Base-by-base conservation (phyloP, 1,140 invertebrate genomes). In the Sesamia nonagrioides region DNA sequence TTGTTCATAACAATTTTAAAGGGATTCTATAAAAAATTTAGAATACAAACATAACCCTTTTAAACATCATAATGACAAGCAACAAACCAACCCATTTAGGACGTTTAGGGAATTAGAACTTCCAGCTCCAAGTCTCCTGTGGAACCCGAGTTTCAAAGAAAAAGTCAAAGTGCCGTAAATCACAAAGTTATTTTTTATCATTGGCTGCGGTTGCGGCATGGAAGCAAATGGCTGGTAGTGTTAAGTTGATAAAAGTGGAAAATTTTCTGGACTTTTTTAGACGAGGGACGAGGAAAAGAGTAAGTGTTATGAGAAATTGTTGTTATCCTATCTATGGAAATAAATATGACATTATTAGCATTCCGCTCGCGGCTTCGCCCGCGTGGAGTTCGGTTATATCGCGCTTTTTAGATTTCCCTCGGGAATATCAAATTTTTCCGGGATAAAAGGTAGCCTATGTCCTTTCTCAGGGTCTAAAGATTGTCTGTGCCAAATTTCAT, bases 141-240 rank as follows among this genome's bases (percentile, higher is more conserved):
- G 60, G 27, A 18, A 13, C 4, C 27, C 9, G 33, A 58, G 7
- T 63, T 63, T 42, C 0, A 9, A 63, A 17, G 37, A 61, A 42
- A 63, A 42, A 63, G n/a, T 37, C 8, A 40, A 63, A 63, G 60
- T 40, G 60, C 17, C 60, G 60, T 63, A 63, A 63, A 63, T 63
- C 60, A 0, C 3, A 1, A 63, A 63, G 60, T 63, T 40, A 63
- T 63, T 63, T 42, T 63, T 63, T 63, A 63, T 63, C 60, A n/a
- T 35, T 42, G n/a, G n/a, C 5, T 7, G 37, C 37, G 37, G n/a
- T n/a, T 35, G n/a, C 52, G 17, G 15, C 40, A n/a, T 7, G 21
- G 18, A 56, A 68, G 17, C 9, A 68, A 68, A 45, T 68, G 42
- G 40, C 21, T 48, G 27, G 60, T 63, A 42, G 40, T 63, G 60